A percentile compares a stretch with the other conserved stretches of the same genome.
phyloP scores from a whole-genome alignment of 2,888 invertebrate species.

The Teleogryllus oceanicus region DNA sequence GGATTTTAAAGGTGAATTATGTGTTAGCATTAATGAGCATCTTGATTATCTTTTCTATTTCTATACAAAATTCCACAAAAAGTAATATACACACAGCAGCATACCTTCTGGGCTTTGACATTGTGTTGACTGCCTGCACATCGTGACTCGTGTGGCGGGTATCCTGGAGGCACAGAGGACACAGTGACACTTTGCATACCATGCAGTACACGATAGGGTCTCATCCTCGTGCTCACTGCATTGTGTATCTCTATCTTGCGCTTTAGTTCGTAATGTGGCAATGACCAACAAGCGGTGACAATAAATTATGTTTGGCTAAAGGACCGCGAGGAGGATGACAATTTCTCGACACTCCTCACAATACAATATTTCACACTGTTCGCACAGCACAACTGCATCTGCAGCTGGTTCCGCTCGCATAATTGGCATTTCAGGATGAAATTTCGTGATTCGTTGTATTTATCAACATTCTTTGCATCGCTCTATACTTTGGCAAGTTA shows the following conservation, averaged over 20 bases:
- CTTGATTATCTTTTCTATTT: too few species aligned
- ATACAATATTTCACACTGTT: slow-evolving; percentile 91
- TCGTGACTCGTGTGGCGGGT: slow-evolving; percentile 88
- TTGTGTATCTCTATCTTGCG: slow-evolving; percentile 54
- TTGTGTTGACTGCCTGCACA: slow-evolving; percentile 83
- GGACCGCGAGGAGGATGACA: slow-evolving; percentile 95
- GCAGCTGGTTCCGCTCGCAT: slow-evolving; percentile 69
- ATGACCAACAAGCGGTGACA: slow-evolving; percentile 65
- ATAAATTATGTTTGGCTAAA: slow-evolving; percentile 83
- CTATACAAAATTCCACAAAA: too few species aligned
- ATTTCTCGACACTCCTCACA: slow-evolving; percentile 88
- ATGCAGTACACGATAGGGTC: slow-evolving; percentile 82
- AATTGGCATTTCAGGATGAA: slow-evolving; percentile 73
- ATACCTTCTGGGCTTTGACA: slow-evolving; percentile 96
- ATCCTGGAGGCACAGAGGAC: slow-evolving; percentile 82
- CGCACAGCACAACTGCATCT: slow-evolving; percentile 81
- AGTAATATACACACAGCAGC: slow-evolving; percentile 18
- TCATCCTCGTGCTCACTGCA: slow-evolving; percentile 85
- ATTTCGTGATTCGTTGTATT: slow-evolving; percentile 69
- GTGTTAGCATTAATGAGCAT: too few species aligned
- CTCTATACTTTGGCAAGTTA: slow-evolving; percentile 83
- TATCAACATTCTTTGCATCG: slow-evolving; percentile 90
- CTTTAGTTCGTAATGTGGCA: slow-evolving; percentile 52
- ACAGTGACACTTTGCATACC: slow-evolving; percentile 85
- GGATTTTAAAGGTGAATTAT: too few species aligned